Base-by-base conservation (phyloP, 2,113 vertebrate genomes). In the Salvelinus fontinalis region DNA sequence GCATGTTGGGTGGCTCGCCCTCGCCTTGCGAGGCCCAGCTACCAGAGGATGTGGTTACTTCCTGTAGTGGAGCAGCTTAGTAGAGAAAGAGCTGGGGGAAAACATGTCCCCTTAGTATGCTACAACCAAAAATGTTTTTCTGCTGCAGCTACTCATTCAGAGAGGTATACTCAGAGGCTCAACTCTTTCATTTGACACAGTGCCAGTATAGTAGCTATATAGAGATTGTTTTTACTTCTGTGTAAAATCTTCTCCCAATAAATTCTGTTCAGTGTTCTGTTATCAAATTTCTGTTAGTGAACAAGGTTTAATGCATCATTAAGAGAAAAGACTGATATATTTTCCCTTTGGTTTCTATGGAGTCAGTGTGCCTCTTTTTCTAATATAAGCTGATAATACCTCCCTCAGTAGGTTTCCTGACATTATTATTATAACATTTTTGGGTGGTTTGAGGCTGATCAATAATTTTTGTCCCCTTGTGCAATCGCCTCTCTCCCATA, bases 1-100 rank as follows among this genome's bases (percentile, higher is more conserved):
- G 77, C 69, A 74, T 70, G 79, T 85, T 87, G 65, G 77, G 83
- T 79, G 66, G 79, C 77, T 18, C 71, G 62, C 59, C 16, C 54
- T 51, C 34, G 85, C 80, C 85, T 83, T 79, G 57, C 68, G 78
- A 34, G 83, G 79, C 86, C 71, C 77, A 71, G 75, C 75, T 79
- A 72, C 84, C 72, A 79, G 85, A 87, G 89, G 87, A 93, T 93
- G 89, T 86, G 87, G 87, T 91, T 57, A 77, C 87, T 94, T 94
- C 94, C 92, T 93, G 89, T 76, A 83, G 77, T 85, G 87, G 85
- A 62, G 20, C 89, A 78, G 80, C 88, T 87, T 67, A 76, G 22
- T 70, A 79, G 68, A 70, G 73, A 44, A 44, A 83, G 73, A 76
- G 75, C 24, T 70, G 44, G 2, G 44, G n/a, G n/a, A 49, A 20